Evolutionary conservation across 2,113 vertebrate species (phyloP), one percentile per base, ranked within the genome.

Genomic region (Corydoras sp.): DNA sequence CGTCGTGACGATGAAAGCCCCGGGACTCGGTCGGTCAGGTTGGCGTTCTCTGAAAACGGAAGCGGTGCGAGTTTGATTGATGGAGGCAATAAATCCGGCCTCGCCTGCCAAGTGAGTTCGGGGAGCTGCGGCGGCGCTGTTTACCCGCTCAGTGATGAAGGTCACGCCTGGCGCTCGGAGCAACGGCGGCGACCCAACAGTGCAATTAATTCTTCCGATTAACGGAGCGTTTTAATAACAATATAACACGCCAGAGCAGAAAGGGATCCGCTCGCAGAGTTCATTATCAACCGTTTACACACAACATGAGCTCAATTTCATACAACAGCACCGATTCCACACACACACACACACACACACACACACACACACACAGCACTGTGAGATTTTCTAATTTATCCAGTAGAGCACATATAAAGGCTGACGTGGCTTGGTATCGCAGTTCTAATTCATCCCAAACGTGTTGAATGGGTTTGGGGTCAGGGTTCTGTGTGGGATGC

Each of bases 161-260:
- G 71, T 50, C 64, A 67, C 29, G 5, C 15, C 1, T 1, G 13
- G 18, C 7, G 5, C 31, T 49, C 15, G 30, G 77, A 82, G 79
- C 84, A 62, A 79, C 77, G 84, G 76, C 13, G 0, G 55, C 35
- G 58, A 75, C 31, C 67, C 29, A 73, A 72, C 67, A 63, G 67
- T 65, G 61, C 79, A 85, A 81, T 83, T 88, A 85, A 86, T 83
- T 84, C 80, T 65, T 73, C 64, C 75, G 79, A 76, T 78, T 83
- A 83, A 83, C 86, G 76, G 32, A 80, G 76, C 71, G 82, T 81
- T 86, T 84, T 81, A 84, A 85, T 82, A 76, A 79, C 84, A 88
- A 79, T 81, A 78, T 83, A 78, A 81, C 51, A 15, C 72, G 54
- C 70, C 9, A 62, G 77, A 66, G 74, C 73, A 68, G 76, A 75